These are phyloP conservation scores for Siniperca obscura DNA, from an alignment of 2,797 vertebrate genomes.

Conservation along the genomic window DNA sequence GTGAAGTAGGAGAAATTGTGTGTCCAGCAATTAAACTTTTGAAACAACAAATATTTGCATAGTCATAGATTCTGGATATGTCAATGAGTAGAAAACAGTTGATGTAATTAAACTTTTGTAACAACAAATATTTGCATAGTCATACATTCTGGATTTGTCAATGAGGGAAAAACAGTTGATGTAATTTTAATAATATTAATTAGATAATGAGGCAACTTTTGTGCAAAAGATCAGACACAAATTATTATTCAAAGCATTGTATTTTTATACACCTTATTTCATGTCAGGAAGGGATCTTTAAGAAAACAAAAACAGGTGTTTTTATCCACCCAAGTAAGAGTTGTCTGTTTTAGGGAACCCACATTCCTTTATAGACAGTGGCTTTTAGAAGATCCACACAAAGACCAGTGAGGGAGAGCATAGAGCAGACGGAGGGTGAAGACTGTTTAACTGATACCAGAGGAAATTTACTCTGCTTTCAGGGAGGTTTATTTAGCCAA, in stretches of 20 bases:
- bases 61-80: not conserved
- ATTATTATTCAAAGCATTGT: not conserved
- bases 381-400: not conserved
- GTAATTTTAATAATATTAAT: not conserved
- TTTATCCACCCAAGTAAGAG: not conserved
- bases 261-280: not conserved
- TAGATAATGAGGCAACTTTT: not conserved
- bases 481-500: constrained; percentile 30
- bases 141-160: not conserved
- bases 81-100: not conserved
- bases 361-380: not conserved
- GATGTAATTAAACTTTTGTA: not conserved
- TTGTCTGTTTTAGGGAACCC: not conserved
- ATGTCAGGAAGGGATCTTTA: not conserved
- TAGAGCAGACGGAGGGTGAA: constrained; percentile 3
- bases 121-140: not conserved
- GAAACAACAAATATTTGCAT: not conserved
- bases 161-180: not conserved
- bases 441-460: constrained; percentile 42
- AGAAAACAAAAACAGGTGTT: not conserved
- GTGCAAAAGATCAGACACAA: not conserved
- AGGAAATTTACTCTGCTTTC: constrained; percentile 8
- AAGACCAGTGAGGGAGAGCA: not conserved
- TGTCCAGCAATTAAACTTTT: not conserved
- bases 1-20: not conserved